A percentile compares a stretch with the other conserved stretches of the same genome.
These are phyloP conservation scores for Struthidea cinerea DNA, from an alignment of 2,113 vertebrate genomes.

Conservation along the genomic window DNA sequence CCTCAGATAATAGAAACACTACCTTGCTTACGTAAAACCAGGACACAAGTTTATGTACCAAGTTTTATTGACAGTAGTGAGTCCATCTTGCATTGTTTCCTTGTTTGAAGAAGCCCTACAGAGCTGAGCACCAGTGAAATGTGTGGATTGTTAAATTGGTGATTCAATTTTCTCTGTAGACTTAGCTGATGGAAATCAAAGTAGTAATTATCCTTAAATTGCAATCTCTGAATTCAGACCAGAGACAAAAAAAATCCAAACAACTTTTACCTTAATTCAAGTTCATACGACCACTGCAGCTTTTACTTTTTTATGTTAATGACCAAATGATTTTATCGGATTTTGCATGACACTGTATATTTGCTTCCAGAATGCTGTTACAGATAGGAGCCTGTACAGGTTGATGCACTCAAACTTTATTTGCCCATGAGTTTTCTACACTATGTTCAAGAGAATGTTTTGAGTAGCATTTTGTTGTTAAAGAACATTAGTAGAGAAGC, in stretches of 20 bases:
- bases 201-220: not conserved
- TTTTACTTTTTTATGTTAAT: not conserved
- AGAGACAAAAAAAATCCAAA: fast-evolving
- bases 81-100: not conserved
- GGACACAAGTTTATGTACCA: not conserved
- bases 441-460: not conserved
- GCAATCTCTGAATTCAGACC: not conserved
- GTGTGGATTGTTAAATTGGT: not conserved
- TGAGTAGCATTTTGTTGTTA: not conserved
- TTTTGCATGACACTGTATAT: not conserved
- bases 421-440: not conserved
- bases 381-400: not conserved
- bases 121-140: not conserved
- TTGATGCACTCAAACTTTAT: not conserved
- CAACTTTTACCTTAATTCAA: not conserved
- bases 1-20: not conserved
- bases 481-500: not conserved
- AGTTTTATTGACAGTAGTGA: not conserved
- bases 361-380: not conserved
- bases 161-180: not conserved
- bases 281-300: not conserved
- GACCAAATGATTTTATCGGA: not conserved
- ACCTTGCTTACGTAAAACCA: not conserved
- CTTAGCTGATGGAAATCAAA: not conserved
- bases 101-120: not conserved